Conservation (phyloP, 2,113 vertebrate genomes). For the Uria aalge region DNA sequence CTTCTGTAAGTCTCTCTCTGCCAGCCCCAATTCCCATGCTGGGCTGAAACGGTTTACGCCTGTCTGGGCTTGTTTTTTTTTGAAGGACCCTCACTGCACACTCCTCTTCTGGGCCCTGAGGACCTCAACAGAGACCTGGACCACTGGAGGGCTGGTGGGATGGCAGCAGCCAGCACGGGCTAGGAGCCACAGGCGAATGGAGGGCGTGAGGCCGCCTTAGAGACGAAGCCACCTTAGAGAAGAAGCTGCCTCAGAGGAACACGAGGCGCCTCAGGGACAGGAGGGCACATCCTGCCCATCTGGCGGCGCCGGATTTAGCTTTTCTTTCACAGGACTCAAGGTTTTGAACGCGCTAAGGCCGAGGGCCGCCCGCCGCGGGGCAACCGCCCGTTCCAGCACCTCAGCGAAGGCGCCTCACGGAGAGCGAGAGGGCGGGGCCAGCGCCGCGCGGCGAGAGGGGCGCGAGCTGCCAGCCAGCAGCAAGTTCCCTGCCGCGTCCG, state of each 20-base stretch:
- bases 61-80: not conserved
- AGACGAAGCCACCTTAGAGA: not conserved
- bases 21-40: not conserved
- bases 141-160: rapidly evolving
- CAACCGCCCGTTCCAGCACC: rapidly evolving
- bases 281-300: not conserved
- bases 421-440: too few species aligned
- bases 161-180: rapidly evolving
- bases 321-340: rapidly evolving
- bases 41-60: not conserved
- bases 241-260: not conserved
- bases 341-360: rapidly evolving
- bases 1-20: not conserved
- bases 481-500: not conserved
- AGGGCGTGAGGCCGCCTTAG: rapidly evolving
- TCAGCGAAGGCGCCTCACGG: not conserved
- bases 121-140: not conserved
- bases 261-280: not conserved
- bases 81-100: not conserved
- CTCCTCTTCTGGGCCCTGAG: not conserved
- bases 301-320: rapidly evolving
- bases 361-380: rapidly evolving
- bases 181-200: rapidly evolving
- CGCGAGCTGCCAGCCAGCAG: not conserved
- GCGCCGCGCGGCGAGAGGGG: too few species aligned